A percentile compares a stretch with the other conserved stretches of the same genome.
phyloP scores from a whole-genome alignment of 2,113 vertebrate genomes.

The Epinephelus cyanopodus region DNA sequence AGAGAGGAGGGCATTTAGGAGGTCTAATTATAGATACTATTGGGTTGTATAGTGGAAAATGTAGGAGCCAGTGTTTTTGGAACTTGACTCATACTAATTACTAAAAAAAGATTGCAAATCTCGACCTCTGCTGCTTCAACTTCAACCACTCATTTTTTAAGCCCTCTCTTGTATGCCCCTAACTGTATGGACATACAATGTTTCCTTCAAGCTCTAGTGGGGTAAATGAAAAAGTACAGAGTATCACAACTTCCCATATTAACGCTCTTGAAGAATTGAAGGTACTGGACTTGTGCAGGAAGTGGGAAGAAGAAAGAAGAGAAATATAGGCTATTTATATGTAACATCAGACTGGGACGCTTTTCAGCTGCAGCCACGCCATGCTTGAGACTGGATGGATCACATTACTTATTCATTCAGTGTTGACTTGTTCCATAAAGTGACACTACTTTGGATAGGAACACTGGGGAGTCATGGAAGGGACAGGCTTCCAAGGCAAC shows the following conservation, averaged over 20 bases:
- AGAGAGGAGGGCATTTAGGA: background rate
- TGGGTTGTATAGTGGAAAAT: background rate
- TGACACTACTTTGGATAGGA: slow-evolving; percentile 29
- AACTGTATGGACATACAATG: background rate
- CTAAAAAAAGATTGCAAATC: background rate
- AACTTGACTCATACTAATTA: background rate
- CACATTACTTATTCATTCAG: slow-evolving; percentile 57
- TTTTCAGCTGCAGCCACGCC: slow-evolving; percentile 36
- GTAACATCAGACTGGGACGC: slow-evolving; percentile 27
- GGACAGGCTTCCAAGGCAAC: slow-evolving; percentile 38
- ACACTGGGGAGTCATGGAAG: slow-evolving; percentile 25
- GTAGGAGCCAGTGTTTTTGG: background rate
- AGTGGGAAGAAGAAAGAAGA: background rate
- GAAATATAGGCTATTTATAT: slow-evolving; percentile 28
- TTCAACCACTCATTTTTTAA: background rate
- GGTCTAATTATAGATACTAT: background rate
- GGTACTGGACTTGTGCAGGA: slow-evolving; percentile 4
- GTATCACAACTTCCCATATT: background rate
- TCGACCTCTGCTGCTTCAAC: background rate
- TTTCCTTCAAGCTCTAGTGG: background rate
- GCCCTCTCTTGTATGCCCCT: no score
- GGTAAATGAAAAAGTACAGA: background rate
- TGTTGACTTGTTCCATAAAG: slow-evolving; percentile 57
- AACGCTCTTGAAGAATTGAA: background rate
- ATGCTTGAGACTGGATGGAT: slow-evolving; percentile 24